Evolutionary conservation across 1,140 invertebrate species (phyloP).

Genomic region (Latrodectus geometricus): DNA sequence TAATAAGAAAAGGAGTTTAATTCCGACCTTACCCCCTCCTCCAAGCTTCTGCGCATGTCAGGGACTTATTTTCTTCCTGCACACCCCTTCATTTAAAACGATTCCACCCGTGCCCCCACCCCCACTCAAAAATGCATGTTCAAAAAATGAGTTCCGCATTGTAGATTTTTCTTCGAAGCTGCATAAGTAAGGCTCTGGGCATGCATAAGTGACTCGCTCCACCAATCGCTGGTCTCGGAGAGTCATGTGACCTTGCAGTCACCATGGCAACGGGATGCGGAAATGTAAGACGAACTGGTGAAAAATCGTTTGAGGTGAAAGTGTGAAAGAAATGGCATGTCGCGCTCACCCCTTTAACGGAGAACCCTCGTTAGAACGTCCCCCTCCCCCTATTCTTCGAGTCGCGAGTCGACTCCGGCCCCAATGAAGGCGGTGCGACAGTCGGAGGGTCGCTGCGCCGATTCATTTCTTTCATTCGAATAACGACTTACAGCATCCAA

Average conservation of each 20-base stretch:
- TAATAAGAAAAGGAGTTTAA: constrained; percentile 8
- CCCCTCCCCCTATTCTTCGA: too few species aligned
- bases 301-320: constrained; percentile 45
- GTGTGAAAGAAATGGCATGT: constrained; percentile 20
- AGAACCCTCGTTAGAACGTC: too few species aligned
- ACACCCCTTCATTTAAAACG: constrained; percentile 17
- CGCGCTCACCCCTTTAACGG: too few species aligned
- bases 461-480: too few species aligned
- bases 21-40: constrained; percentile 24
- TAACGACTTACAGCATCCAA: too few species aligned
- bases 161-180: constrained; percentile 44
- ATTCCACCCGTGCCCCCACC: neutral
- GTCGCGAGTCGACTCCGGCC: too few species aligned
- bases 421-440: too few species aligned
- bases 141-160: constrained; percentile 26
- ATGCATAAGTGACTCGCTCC: constrained; percentile 43
- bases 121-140: constrained; percentile 15
- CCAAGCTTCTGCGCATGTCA: constrained; percentile 26
- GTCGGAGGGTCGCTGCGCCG: too few species aligned
- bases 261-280: constrained; percentile 37
- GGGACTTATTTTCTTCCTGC: constrained; percentile 14
- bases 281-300: constrained; percentile 51
- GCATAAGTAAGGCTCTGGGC: constrained; percentile 45
- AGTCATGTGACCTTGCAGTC: constrained; percentile 22
- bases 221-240: constrained; percentile 30